phyloP scores from a whole-genome alignment of 2,797 vertebrate species.

The Lophotriccus pileatus region DNA sequence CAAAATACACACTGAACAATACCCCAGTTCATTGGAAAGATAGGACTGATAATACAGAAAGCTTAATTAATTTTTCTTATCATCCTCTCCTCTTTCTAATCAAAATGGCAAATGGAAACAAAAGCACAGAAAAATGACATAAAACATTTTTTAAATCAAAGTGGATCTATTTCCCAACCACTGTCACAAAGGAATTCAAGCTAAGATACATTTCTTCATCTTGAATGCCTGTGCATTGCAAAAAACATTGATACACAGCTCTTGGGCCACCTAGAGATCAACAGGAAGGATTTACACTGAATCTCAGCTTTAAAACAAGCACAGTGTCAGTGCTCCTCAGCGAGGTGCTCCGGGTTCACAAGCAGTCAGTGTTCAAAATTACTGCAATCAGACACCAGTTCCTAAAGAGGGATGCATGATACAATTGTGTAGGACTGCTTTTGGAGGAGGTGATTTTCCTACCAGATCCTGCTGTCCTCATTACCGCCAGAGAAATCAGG shows the following conservation, averaged over 20 bases:
- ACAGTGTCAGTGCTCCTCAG: not conserved
- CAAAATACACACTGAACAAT: not conserved
- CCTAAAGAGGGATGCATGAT: constrained; percentile 54
- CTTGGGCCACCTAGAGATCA: not conserved
- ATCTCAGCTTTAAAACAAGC: not conserved
- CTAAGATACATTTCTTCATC: not conserved
- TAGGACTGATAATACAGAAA: not conserved
- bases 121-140: not conserved
- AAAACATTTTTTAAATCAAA: not conserved
- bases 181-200: not conserved
- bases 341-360: not conserved
- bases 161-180: not conserved
- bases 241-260: not conserved
- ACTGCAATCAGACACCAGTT: constrained; percentile 43
- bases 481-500: constrained; percentile 76
- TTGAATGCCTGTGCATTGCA: not conserved
- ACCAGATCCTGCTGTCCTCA: constrained; percentile 70
- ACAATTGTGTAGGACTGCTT: constrained; percentile 67
- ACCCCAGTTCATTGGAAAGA: not conserved
- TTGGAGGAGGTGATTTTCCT: constrained; percentile 55
- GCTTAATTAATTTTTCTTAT: constrained; percentile 8
- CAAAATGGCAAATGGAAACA: not conserved
- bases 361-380: not conserved
- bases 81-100: not conserved
- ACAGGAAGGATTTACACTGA: not conserved